Base-by-base conservation (phyloP, 2,888 invertebrate species). In the Nemapogon koenigi region DNA sequence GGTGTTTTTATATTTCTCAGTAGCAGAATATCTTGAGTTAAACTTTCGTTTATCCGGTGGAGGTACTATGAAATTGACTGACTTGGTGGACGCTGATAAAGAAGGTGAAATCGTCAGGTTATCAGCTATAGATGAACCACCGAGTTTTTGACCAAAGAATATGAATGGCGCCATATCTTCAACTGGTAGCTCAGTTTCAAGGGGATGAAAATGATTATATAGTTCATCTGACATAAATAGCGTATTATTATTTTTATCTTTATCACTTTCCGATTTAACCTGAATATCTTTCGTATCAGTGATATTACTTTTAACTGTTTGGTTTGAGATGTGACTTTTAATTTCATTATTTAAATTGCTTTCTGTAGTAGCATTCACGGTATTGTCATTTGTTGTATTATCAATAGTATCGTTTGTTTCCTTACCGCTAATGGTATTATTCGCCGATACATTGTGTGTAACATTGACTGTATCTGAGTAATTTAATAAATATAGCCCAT, bases 141-240 rank as follows among this genome's bases (percentile, higher is more conserved):
- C 73, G 28, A 79, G 52, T 54, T 88, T 88, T 52, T 87, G 84
- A 0, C 89, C 89, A 53, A 89, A 89, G 52, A 81, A 85, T 40
- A 87, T 69, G 59, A 88, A 89, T 8, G 88, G 87, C 35, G 84
- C 82, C 72, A 87, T 81, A 50, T 87, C 87, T 56, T 85, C 85
- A 29, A 80, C 81, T 1, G 84, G 83, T 38, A 85, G 61, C 48
- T 85, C 84, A 16, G 81, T 67, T 53, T 85, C 85, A 25, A 86
- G 68, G 0, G 85, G 85, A 25, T 84, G 61, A 47, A 85, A 86
- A 47, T 86, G 84, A 48, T 85, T 85, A 49, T 85, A 85, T 40
- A 86, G 61, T 39, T 83, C 83, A 46, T 83, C 82, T 2, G 84
- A 81, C 79, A 84, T 83, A 35, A 81, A 79, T 4, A 81, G 60